Percentiles rank a stretch among this genome's conserved stretches.
phyloP scores from a whole-genome alignment of 2,888 invertebrate species.

The Hirudinaria manillensis region DNA sequence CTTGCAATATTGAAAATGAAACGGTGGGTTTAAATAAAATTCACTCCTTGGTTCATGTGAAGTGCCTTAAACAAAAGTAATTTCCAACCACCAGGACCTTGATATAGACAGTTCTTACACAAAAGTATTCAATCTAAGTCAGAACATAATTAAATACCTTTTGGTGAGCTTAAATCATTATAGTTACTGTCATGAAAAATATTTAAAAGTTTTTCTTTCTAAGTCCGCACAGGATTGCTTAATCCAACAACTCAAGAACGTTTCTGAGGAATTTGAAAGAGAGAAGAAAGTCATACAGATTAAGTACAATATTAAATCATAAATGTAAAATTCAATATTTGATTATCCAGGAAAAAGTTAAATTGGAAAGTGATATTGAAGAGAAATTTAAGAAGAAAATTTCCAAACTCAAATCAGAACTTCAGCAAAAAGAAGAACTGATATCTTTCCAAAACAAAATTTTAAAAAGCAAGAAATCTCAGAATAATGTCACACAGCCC shows the following conservation, averaged over 20 bases:
- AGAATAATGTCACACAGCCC: too few relatives aligned
- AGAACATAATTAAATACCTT: conserved; percentile 6
- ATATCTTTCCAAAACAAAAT: background rate
- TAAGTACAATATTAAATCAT: too few relatives aligned
- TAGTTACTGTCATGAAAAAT: background rate
- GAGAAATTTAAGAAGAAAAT: conserved; percentile 4
- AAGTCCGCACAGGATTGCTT: conserved; percentile 3
- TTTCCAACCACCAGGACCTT: background rate
- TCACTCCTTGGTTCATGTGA: background rate
- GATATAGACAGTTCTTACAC: background rate
- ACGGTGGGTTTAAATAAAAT: background rate
- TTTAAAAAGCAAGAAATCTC: too few relatives aligned
- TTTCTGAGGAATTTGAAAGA: background rate
- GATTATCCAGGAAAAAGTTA: conserved; percentile 4
- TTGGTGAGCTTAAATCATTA: background rate
- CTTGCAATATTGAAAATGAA: conserved; percentile 17
- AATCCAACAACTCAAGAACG: background rate
- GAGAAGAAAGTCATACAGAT: background rate
- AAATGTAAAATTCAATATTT: too few relatives aligned
- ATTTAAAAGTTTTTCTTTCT: background rate
- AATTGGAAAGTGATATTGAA: background rate
- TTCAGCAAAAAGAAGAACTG: conserved; percentile 15
- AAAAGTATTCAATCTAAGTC: conserved; percentile 21
- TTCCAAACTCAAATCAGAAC: conserved; percentile 1
- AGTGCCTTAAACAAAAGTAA: too few relatives aligned